Percentiles rank a stretch among this genome's conserved stretches.
These are phyloP conservation scores for Drosophila vallismaia DNA, from an alignment of 2,888 invertebrate genomes.

Conservation along the genomic window DNA sequence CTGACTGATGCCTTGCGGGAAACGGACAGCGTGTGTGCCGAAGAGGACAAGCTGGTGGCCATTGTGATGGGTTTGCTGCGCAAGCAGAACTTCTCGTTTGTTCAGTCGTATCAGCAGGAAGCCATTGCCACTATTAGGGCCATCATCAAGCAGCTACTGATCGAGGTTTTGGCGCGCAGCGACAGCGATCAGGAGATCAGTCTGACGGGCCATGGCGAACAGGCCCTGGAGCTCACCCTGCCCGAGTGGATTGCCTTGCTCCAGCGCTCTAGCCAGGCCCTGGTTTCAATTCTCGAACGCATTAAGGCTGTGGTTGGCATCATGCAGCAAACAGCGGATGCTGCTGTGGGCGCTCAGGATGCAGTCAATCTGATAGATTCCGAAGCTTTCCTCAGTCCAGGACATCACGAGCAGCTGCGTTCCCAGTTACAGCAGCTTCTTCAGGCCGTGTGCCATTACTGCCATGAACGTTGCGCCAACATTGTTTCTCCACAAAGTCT, in stretches of 20 bases:
- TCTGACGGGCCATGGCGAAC: constrained; percentile 85
- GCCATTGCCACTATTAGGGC: constrained; percentile 94
- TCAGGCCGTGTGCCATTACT: constrained; percentile 93
- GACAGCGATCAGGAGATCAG: constrained; percentile 85
- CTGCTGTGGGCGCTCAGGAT: constrained; percentile 72
- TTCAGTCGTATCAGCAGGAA: constrained; percentile 94
- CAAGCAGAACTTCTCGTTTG: constrained; percentile 93
- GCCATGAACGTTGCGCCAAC: constrained; percentile 96
- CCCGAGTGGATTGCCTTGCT: constrained; percentile 89
- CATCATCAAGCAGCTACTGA: constrained; percentile 93
- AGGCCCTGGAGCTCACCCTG: constrained; percentile 86
- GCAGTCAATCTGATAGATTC: constrained; percentile 86
- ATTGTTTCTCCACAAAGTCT: constrained; percentile 91
- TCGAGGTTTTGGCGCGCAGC: constrained; percentile 87
- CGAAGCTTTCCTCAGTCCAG: constrained; percentile 89
- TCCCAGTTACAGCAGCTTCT: constrained; percentile 91
- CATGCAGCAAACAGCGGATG: constrained; percentile 88
- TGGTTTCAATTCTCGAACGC: constrained; percentile 89
- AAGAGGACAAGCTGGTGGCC: constrained; percentile 92
- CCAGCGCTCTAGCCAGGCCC: constrained; percentile 87
- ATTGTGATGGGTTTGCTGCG: constrained; percentile 95
- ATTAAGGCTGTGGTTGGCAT: constrained; percentile 90
- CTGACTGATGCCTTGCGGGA: constrained; percentile 82
- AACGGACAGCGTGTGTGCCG: constrained; percentile 84
- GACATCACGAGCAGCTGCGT: constrained; percentile 89